Conservation (phyloP, 2,888 invertebrate species). For the Pollenia labialis region DNA sequence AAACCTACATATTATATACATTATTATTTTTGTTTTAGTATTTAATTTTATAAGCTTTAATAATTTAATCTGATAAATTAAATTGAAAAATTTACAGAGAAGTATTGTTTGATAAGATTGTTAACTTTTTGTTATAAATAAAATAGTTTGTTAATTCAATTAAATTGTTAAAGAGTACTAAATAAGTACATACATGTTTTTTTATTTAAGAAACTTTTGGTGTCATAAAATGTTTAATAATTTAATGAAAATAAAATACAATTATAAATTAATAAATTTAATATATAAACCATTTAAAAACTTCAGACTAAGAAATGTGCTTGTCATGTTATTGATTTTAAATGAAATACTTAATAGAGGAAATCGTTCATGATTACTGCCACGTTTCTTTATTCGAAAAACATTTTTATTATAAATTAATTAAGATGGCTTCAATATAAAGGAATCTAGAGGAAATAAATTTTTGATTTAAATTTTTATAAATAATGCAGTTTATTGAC, state of each 20-base stretch:
- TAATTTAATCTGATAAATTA: slow-evolving; percentile 45
- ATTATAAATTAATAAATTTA: neutral
- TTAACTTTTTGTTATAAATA: slow-evolving; percentile 29
- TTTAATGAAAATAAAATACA: neutral
- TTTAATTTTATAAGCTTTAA: slow-evolving; percentile 17
- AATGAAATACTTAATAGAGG: no score
- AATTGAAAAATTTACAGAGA: slow-evolving; percentile 17
- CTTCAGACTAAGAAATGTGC: no score
- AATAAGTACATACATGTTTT: neutral
- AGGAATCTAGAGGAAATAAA: no score
- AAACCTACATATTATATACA: no score
- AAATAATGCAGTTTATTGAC: no score
- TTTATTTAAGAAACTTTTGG: slow-evolving; percentile 15
- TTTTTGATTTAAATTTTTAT: no score
- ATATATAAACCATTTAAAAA: neutral
- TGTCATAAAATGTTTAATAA: slow-evolving; percentile 23
- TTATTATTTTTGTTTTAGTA: neutral
- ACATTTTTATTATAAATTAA: no score
- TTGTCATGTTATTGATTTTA: no score
- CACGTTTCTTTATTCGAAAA: no score
- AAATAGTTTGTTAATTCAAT: slow-evolving; percentile 22
- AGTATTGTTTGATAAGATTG: slow-evolving; percentile 44
- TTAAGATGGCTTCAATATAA: no score
- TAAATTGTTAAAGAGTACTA: neutral
- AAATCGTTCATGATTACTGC: no score